Conservation (phyloP, 2,888 invertebrate genomes). For the Luffia ferchaultella region DNA sequence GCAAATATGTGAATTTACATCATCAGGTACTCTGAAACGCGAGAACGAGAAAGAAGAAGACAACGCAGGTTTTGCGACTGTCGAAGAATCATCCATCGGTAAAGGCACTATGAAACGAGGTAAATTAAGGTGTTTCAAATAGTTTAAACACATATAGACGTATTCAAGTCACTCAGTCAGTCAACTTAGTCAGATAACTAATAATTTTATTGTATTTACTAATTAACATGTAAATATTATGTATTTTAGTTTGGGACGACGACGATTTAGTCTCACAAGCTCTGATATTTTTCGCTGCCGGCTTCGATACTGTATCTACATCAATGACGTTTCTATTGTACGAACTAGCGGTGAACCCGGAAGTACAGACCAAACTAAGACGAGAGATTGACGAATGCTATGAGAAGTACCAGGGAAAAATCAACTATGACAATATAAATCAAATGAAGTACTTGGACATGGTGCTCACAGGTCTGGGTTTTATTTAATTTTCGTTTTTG, state of each 20-base stretch:
- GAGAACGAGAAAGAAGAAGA: conserved; percentile 20
- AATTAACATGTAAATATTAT: too few relatives aligned
- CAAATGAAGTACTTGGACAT: conserved; percentile 5
- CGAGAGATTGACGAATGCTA: conserved; percentile 3
- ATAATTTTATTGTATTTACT: too few relatives aligned
- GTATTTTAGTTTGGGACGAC: conserved; percentile 23
- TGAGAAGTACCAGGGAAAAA: background rate
- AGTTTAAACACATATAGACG: too few relatives aligned
- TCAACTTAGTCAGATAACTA: too few relatives aligned
- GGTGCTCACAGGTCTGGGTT: conserved; percentile 1
- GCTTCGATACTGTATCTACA: conserved; percentile 33
- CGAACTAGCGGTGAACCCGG: conserved; percentile 33
- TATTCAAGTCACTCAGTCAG: too few relatives aligned
- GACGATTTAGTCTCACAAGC: conserved; percentile 32
- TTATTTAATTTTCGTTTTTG: too few relatives aligned
- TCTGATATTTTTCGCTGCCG: conserved; percentile 32
- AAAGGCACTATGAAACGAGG: conserved; percentile 28
- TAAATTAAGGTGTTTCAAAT: too few relatives aligned
- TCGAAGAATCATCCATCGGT: conserved; percentile 42
- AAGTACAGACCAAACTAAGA: conserved; percentile 21
- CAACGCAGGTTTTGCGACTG: conserved; percentile 42
- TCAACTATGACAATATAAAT: conserved; percentile 2
- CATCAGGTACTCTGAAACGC: conserved; percentile 25
- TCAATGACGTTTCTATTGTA: conserved; percentile 27
- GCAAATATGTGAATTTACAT: conserved; percentile 4